A percentile compares a stretch with the other conserved stretches of the same genome.
These are phyloP conservation scores for Neomicropteryx cornuta DNA, from an alignment of 1,140 invertebrate genomes.

Conservation along the genomic window DNA sequence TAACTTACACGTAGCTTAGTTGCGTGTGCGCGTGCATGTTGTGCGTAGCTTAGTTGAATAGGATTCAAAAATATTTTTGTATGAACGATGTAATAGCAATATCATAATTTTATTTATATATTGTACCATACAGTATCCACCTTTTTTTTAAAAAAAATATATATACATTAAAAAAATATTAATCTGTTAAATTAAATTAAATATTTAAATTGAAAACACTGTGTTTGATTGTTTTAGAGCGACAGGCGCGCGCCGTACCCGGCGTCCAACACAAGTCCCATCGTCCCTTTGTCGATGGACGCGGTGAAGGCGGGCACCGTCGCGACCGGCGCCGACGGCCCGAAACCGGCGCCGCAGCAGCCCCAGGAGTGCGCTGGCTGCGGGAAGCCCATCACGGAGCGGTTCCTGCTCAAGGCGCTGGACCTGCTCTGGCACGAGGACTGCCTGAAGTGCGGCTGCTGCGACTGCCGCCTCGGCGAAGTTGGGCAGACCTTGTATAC, in stretches of 20 bases:
- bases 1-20: too few relatives aligned
- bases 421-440: constrained; percentile 97
- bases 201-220: too few relatives aligned
- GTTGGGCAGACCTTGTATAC: constrained; percentile 95
- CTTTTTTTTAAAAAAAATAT: too few relatives aligned
- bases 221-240: too few relatives aligned
- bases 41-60: too few relatives aligned
- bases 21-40: too few relatives aligned
- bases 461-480: constrained; percentile 92
- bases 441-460: constrained; percentile 95
- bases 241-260: constrained; percentile 35
- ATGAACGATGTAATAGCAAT: too few relatives aligned
- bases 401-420: constrained; percentile 73
- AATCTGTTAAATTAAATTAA: too few relatives aligned
- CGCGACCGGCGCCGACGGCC: constrained; percentile 21
- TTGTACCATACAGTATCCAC: too few relatives aligned
- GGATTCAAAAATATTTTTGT: too few relatives aligned
- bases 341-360: constrained; percentile 14
- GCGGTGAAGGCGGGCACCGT: constrained; percentile 34
- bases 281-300: constrained; percentile 26
- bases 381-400: constrained; percentile 76
- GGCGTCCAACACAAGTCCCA: constrained; percentile 27
- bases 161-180: too few relatives aligned
- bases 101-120: too few relatives aligned
- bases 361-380: constrained; percentile 59